Conservation (phyloP, 2,113 vertebrate genomes). For the Pangasianodon hypophthalmus region DNA sequence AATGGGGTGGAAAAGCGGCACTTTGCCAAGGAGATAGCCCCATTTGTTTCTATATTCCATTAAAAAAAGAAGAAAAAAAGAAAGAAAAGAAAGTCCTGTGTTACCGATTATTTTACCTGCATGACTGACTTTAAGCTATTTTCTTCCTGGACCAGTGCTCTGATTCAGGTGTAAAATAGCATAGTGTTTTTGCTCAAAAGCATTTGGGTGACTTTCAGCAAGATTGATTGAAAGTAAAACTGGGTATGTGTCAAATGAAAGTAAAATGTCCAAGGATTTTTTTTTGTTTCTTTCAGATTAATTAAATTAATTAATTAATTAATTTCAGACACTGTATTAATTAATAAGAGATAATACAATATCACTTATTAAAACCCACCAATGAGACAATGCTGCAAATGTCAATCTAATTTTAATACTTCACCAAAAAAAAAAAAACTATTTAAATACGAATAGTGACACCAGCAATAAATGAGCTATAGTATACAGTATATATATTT, state of each 20-base stretch:
- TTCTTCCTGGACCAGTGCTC: conserved; percentile 72
- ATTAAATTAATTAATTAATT: too few species aligned
- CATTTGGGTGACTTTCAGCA: conserved; percentile 62
- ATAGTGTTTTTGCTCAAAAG: conserved; percentile 62
- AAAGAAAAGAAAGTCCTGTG: conserved; percentile 61
- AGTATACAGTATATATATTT: not conserved
- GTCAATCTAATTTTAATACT: not conserved
- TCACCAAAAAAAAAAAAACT: not conserved
- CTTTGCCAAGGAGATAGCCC: conserved; percentile 69
- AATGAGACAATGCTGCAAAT: not conserved
- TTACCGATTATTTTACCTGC: conserved; percentile 75
- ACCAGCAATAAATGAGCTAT: not conserved
- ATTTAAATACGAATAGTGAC: not conserved
- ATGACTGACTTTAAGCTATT: conserved; percentile 73
- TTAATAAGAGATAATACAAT: not conserved
- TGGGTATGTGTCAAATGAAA: conserved; percentile 26
- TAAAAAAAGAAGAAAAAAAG: conserved; percentile 54
- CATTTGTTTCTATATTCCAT: conserved; percentile 73
- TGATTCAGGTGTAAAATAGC: conserved; percentile 70
- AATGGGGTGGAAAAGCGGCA: conserved; percentile 75
- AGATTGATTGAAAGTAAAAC: conserved; percentile 49
- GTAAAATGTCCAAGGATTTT: conserved; percentile 2
- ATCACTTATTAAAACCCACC: not conserved
- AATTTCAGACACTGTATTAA: not conserved
- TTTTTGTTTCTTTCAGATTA: not conserved